A percentile compares a stretch with the other conserved stretches of the same genome.
phyloP scores from a whole-genome alignment of 2,797 vertebrate genomes.

The Mormyrus proboscirostris region DNA sequence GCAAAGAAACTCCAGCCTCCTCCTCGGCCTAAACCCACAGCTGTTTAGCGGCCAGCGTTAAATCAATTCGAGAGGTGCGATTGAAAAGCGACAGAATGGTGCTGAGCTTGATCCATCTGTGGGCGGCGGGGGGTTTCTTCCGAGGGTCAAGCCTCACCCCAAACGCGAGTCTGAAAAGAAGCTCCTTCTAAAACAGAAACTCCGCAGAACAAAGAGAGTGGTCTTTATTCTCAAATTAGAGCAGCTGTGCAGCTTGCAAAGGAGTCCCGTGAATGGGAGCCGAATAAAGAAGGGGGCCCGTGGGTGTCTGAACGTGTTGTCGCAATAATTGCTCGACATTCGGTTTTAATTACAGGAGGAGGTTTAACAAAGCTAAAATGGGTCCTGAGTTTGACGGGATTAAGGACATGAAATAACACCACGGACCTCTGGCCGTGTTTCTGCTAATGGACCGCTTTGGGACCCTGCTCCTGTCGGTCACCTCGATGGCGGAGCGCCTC shows the following conservation, averaged over 20 bases:
- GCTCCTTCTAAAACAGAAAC: constrained; percentile 59
- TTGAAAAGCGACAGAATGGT: constrained; percentile 43
- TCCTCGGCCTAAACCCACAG: not conserved
- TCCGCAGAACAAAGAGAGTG: constrained; percentile 56
- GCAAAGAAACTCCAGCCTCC: not conserved
- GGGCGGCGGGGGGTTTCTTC: constrained; percentile 50
- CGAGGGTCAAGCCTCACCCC: constrained; percentile 59
- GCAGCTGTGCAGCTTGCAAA: constrained; percentile 53
- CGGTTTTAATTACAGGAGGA: constrained; percentile 29
- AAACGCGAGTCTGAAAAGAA: constrained; percentile 68
- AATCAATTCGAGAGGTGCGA: constrained; percentile 48
- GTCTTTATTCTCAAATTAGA: constrained; percentile 65
- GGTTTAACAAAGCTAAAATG: constrained; percentile 29
- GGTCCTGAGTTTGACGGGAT: constrained; percentile 16
- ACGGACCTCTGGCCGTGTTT: not conserved
- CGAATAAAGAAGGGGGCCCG: constrained; percentile 14
- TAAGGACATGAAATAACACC: not conserved
- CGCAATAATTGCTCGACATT: constrained; percentile 33
- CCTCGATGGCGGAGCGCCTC: not conserved
- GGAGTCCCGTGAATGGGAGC: constrained; percentile 35
- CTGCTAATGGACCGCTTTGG: not conserved
- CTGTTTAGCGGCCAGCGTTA: constrained; percentile 53
- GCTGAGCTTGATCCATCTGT: constrained; percentile 47
- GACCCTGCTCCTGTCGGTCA: not conserved
- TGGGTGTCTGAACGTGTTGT: constrained; percentile 42